These are phyloP conservation scores for Onchidella celtica DNA, from an alignment of 2,888 invertebrate species.

Conservation along the genomic window DNA sequence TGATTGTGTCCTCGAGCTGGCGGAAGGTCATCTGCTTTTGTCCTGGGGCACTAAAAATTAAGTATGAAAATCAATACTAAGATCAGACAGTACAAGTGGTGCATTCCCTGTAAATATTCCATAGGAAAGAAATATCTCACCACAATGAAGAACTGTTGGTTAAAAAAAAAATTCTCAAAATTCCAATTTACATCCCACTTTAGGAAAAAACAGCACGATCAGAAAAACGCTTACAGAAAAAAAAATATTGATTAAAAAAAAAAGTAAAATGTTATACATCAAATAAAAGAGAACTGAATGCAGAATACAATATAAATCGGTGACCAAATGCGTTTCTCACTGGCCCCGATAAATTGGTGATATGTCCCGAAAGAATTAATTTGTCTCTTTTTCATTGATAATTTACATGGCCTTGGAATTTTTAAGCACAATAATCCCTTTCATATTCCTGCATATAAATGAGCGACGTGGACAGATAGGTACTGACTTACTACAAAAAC, in stretches of 20 bases:
- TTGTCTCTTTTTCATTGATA: slow-evolving; percentile 19
- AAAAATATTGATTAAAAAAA: neutral
- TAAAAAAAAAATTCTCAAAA: neutral
- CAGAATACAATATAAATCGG: neutral
- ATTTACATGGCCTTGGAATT: slow-evolving; percentile 12
- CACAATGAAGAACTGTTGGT: neutral
- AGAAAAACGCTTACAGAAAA: too few species aligned
- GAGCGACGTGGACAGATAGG: too few species aligned
- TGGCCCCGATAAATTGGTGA: too few species aligned
- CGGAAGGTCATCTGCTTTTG: slow-evolving; percentile 85
- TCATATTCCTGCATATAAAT: too few species aligned
- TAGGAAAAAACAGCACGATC: too few species aligned
- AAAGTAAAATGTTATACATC: neutral
- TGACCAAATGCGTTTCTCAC: too few species aligned
- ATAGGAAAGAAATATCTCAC: neutral
- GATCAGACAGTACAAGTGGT: neutral
- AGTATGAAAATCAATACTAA: neutral
- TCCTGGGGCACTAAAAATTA: neutral
- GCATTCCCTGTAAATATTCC: neutral
- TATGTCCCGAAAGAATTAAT: neutral
- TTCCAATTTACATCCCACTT: too few species aligned
- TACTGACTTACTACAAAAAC: too few species aligned
- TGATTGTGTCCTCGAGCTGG: slow-evolving; percentile 93
- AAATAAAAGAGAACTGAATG: neutral
- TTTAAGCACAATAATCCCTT: too few species aligned